phyloP scores from a whole-genome alignment of 2,797 vertebrate genomes.

The Gymnoscopelus microlampas region DNA sequence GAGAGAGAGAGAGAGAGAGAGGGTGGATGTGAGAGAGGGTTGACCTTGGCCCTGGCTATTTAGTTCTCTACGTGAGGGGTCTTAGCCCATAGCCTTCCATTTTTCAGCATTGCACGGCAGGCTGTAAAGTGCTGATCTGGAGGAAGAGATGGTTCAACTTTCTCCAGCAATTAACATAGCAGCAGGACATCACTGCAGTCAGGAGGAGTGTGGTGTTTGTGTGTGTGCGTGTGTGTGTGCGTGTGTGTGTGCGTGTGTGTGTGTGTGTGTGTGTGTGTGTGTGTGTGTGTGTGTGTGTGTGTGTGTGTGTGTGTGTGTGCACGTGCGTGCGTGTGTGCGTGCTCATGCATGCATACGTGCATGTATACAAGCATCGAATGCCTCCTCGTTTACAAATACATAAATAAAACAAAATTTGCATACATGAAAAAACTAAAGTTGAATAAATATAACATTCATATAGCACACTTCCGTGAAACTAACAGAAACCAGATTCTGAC shows the following conservation, averaged over 20 bases:
- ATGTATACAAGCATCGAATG: neutral
- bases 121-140: constrained; percentile 72
- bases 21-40: constrained; percentile 23
- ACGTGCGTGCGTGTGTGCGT: constrained; percentile 2
- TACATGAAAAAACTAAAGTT: too few relatives aligned
- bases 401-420: too few relatives aligned
- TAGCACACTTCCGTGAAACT: too few relatives aligned
- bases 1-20: neutral
- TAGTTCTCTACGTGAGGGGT: constrained; percentile 58
- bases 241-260: constrained; percentile 21
- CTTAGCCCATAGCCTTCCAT: constrained; percentile 73
- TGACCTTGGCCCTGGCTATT: constrained; percentile 72
- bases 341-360: too few relatives aligned
- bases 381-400: too few relatives aligned
- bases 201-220: constrained; percentile 30
- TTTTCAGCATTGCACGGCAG: constrained; percentile 66
- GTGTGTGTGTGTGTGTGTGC: neutral
- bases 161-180: constrained; percentile 73
- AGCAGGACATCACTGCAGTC: constrained; percentile 60
- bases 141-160: constrained; percentile 62
- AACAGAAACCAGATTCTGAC: too few relatives aligned
- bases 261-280: constrained; percentile 32
- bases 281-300: constrained; percentile 4
- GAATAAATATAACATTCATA: too few relatives aligned
- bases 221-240: constrained; percentile 41